phyloP scores from a whole-genome alignment of 2,888 invertebrate species.

The Lasioglossum figueresi region DNA sequence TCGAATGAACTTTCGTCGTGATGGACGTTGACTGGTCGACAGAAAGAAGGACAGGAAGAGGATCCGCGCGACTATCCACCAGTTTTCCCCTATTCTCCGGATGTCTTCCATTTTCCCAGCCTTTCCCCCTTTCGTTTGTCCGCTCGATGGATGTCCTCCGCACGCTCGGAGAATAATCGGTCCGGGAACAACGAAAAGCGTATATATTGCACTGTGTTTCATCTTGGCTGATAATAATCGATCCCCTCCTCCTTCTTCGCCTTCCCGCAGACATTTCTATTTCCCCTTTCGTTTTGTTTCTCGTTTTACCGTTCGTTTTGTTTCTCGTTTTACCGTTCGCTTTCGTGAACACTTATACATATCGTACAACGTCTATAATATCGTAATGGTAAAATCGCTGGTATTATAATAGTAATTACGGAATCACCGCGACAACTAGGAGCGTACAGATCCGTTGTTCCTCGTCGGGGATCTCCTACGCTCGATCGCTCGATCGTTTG shows the following conservation, averaged over 20 bases:
- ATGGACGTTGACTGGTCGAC: neutral
- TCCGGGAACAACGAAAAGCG: conserved; percentile 56
- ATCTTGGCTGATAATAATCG: conserved; percentile 60
- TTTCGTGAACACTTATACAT: conserved; percentile 68
- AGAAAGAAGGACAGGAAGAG: neutral
- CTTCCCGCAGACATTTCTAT: neutral
- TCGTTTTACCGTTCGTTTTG: conserved; percentile 7
- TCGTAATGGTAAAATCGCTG: conserved; percentile 70
- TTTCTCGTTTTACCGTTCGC: neutral
- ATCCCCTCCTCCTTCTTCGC: neutral
- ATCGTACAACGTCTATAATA: conserved; percentile 65
- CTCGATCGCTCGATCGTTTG: conserved; percentile 21
- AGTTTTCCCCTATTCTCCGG: neutral
- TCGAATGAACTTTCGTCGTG: neutral
- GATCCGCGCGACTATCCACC: neutral
- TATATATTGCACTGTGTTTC: conserved; percentile 63
- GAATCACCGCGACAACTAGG: conserved; percentile 58
- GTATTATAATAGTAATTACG: conserved; percentile 61
- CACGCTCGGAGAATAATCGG: conserved; percentile 40
- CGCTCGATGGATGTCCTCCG: neutral
- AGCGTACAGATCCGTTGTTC: conserved; percentile 41
- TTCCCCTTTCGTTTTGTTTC: conserved; percentile 2
- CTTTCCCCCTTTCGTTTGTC: neutral
- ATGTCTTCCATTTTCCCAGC: neutral
- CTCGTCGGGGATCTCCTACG: conserved; percentile 41